These are phyloP conservation scores for Cerastoderma edule DNA, from an alignment of 2,888 invertebrate genomes.

Conservation along the genomic window DNA sequence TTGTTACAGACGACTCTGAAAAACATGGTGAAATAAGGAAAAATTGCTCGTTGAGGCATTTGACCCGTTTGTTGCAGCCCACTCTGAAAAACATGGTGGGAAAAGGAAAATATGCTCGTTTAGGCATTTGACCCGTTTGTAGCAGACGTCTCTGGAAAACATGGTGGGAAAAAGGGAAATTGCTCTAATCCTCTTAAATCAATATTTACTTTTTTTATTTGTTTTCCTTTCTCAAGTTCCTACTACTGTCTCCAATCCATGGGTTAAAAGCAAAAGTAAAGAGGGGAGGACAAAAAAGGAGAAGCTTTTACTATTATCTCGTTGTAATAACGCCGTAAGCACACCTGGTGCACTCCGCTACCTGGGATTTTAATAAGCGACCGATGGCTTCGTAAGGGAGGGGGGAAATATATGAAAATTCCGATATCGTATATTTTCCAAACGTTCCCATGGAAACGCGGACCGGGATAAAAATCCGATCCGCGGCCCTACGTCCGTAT, in stretches of 20 bases:
- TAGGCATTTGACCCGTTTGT: no score
- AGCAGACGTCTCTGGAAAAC: neutral
- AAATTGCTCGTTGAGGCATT: no score
- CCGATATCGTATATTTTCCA: conserved; percentile 63
- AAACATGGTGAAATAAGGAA: no score
- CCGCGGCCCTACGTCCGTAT: conserved; percentile 50
- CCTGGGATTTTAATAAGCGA: conserved; percentile 43
- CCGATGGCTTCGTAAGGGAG: neutral
- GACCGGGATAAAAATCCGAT: conserved; percentile 60
- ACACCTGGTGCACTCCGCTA: conserved; percentile 33
- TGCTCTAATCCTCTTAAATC: neutral
- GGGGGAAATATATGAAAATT: conserved; percentile 50
- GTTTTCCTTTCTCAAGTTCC: no score
- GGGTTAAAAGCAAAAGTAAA: no score
- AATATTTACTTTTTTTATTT: neutral
- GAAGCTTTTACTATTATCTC: no score
- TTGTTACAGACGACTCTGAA: no score
- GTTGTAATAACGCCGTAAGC: neutral
- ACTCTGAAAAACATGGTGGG: no score
- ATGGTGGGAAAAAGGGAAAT: neutral
- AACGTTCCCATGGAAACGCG: conserved; percentile 58
- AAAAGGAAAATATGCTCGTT: no score
- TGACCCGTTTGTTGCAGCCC: no score
- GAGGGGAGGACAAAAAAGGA: no score
- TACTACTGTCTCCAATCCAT: no score